These are phyloP conservation scores for Cheilosia vernalis DNA, from an alignment of 2,888 invertebrate species.

Conservation along the genomic window DNA sequence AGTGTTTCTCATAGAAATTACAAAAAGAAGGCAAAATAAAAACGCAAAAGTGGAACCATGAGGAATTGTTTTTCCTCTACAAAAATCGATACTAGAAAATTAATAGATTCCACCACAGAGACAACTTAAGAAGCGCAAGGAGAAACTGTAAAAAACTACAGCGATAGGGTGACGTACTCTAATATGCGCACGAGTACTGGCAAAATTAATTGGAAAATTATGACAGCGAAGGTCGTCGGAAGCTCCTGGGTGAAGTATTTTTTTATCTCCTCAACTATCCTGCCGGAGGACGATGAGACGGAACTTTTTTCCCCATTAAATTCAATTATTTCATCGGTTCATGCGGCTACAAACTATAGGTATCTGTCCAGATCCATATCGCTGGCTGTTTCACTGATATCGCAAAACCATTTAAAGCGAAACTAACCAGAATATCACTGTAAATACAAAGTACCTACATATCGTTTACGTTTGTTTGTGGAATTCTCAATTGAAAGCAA, in stretches of 20 bases:
- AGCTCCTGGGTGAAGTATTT: neutral
- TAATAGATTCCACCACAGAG: slow-evolving; percentile 53
- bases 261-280: neutral
- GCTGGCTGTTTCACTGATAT: slow-evolving; percentile 16
- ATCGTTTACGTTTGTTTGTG: slow-evolving; percentile 33
- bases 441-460: slow-evolving; percentile 27
- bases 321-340: slow-evolving; percentile 1
- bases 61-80: slow-evolving; percentile 40
- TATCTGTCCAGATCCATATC: neutral
- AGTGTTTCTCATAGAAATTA: slow-evolving; percentile 64
- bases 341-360: neutral
- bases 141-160: slow-evolving; percentile 5
- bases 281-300: neutral
- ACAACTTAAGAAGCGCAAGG: neutral
- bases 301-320: neutral
- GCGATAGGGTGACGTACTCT: slow-evolving; percentile 37
- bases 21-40: neutral
- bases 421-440: slow-evolving; percentile 20
- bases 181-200: slow-evolving; percentile 7
- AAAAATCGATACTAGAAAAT: slow-evolving; percentile 70
- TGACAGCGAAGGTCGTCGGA: neutral
- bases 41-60: slow-evolving; percentile 34
- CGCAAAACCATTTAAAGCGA: slow-evolving; percentile 41
- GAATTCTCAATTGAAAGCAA: slow-evolving; percentile 48
- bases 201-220: slow-evolving; percentile 41